Evolutionary conservation across 2,797 vertebrate species (phyloP), one percentile per base, ranked within the genome.

Genomic region (Sebastes cheni): DNA sequence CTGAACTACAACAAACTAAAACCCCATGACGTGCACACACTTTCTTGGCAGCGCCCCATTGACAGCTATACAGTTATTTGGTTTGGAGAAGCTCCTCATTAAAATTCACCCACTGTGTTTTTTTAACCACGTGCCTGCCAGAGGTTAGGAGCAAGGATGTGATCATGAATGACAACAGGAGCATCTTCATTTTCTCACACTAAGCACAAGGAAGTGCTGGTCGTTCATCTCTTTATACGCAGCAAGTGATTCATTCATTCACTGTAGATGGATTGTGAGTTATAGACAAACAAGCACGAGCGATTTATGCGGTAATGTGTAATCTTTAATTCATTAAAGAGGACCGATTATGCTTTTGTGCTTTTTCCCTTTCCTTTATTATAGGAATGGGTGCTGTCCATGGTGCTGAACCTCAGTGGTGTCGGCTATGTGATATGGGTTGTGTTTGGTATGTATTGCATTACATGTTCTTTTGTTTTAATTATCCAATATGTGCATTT

Each of bases 391-490:
- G 50, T 8, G 77, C 71, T 85, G 34, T 86, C 70, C 67, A 2
- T 80, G 77, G 77, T 83, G 34, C 88, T 87, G 75, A 85, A 79
- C 3, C 30, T 54, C n/a, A 34, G 2, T 25, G 25, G 2, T 10
- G 13, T 20, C 1, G 3, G 14, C 32, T 55, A 20, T 55, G 5
- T 54, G 22, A 46, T 56, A 29, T 23, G 12, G 1, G 29, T 0
- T 10, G 16, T 55, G 34, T 67, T 12, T n/a, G 8, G 9, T 2
- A 52, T 52, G 50, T 61, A 54, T 42, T 23, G n/a, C 42, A 52
- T 52, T 52, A n/a, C 0, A 9, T 52, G 0, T 52, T 52, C 18
- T 52, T 20, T 52, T 2, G 0, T n/a, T 52, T 20, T n/a, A 20
- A 52, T 52, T 52, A 52, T 52, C 46, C 46, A 23, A 39, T 22